phyloP scores from a whole-genome alignment of 2,113 vertebrate species.

The Otis tarda region DNA sequence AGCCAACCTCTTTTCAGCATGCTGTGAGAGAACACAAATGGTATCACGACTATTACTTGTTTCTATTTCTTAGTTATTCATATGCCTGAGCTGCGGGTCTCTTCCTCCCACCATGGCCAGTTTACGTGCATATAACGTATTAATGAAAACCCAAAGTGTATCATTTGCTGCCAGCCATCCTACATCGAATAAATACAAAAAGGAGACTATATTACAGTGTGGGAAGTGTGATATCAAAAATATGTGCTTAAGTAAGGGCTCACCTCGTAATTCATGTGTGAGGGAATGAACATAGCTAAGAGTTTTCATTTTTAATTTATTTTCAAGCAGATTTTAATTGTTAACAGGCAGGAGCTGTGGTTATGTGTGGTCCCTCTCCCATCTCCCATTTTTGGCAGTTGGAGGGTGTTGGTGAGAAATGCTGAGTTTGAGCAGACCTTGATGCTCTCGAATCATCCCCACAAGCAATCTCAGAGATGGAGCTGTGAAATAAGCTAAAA shows the following conservation, averaged over 20 bases:
- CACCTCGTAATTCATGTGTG: constrained; percentile 41
- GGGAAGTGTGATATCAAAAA: constrained; percentile 41
- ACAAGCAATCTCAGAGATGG: background rate
- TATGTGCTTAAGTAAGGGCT: background rate
- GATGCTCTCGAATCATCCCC: background rate
- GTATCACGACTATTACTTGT: background rate
- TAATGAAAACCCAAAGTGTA: background rate
- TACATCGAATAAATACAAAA: background rate
- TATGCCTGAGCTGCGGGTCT: background rate
- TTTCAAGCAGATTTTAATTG: constrained; percentile 53
- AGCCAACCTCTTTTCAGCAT: background rate
- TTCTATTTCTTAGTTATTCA: background rate
- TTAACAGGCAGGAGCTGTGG: constrained; percentile 26
- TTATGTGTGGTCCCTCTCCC: constrained; percentile 62
- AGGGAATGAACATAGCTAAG: constrained; percentile 10
- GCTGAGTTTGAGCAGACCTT: background rate
- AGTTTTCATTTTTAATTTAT: constrained; percentile 44
- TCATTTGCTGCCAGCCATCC: background rate
- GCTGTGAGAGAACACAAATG: background rate
- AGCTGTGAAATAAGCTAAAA: background rate
- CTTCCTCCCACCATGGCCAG: background rate
- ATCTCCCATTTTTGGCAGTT: background rate
- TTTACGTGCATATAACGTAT: background rate
- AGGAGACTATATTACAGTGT: background rate
- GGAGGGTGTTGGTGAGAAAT: background rate